Evolutionary conservation across 2,113 vertebrate species (phyloP), one percentile per base, ranked within the genome.

Genomic region (Chionis minor): DNA sequence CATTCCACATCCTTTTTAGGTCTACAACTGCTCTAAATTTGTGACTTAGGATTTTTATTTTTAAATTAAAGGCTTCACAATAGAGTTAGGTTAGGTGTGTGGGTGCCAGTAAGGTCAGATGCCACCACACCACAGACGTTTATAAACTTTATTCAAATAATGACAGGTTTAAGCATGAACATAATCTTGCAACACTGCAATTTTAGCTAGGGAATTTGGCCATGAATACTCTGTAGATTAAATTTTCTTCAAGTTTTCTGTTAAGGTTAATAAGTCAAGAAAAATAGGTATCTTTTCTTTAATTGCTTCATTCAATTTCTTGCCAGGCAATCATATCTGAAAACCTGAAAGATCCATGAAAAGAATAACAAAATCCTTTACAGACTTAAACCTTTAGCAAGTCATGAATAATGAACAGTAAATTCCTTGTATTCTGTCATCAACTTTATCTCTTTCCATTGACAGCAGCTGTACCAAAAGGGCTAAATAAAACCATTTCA

Each of bases 361-460:
- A 95, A 81, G 44, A 93, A 59, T 49, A 95, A 96, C 77, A 96
- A 96, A 95, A 96, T 79, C 80, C 83, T 86, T 96, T 97, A 96
- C 95, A 96, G 96, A 97, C 97, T 98, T 98, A 92, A 98, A 96
- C 93, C 92, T 96, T 96, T 93, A 96, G 74, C 89, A 94, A 81
- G 52, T 83, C 89, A 94, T 98, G 95, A 98, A 98, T 98, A 98
- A 99, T 98, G 92, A 91, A 98, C 91, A 93, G 62, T 79, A 98
- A 98, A 98, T 98, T 97, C 97, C 95, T 96, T 96, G 97, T 91
- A 79, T 92, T 98, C 97, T 97, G 94, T 98, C 96, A 98, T 95
- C 85, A 81, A 91, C 84, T 94, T 97, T 97, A 92, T 97, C 94
- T 90, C 81, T 78, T 94, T 95, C 94, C 86, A 96, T 81, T 96